phyloP scores from a whole-genome alignment of 2,888 invertebrate species.

The Nemapogon koenigi region DNA sequence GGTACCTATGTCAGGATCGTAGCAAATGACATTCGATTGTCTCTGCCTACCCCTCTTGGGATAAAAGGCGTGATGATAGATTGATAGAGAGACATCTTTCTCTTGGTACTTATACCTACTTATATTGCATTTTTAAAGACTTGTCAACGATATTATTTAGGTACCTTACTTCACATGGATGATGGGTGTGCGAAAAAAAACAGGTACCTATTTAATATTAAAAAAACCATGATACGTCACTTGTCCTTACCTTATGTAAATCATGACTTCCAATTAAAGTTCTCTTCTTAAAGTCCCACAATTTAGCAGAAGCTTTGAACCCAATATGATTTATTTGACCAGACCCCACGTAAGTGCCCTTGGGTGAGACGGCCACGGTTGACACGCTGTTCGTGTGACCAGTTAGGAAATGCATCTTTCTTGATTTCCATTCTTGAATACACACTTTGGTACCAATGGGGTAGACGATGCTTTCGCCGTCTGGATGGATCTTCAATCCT shows the following conservation, averaged over 20 bases:
- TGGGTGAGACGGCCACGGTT: constrained; percentile 75
- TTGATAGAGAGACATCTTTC: too few relatives aligned
- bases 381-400: constrained; percentile 84
- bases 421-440: constrained; percentile 71
- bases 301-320: constrained; percentile 83
- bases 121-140: too few relatives aligned
- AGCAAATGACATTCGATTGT: too few relatives aligned
- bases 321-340: constrained; percentile 93
- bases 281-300: constrained; percentile 83
- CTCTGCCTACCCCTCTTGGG: too few relatives aligned
- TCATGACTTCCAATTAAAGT: constrained; percentile 73
- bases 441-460: constrained; percentile 82
- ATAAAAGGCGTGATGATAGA: too few relatives aligned
- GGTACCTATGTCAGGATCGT: too few relatives aligned
- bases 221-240: too few relatives aligned
- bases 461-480: constrained; percentile 73
- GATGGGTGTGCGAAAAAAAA: too few relatives aligned
- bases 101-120: too few relatives aligned
- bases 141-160: too few relatives aligned
- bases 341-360: constrained; percentile 81
- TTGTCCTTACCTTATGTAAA: constrained; percentile 83
- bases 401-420: constrained; percentile 75
- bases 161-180: too few relatives aligned
- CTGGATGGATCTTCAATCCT: constrained; percentile 77
- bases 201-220: too few relatives aligned